Percentiles rank a stretch among this genome's conserved stretches.
phyloP scores from a whole-genome alignment of 2,113 vertebrate genomes.

The Megalops atlanticus region DNA sequence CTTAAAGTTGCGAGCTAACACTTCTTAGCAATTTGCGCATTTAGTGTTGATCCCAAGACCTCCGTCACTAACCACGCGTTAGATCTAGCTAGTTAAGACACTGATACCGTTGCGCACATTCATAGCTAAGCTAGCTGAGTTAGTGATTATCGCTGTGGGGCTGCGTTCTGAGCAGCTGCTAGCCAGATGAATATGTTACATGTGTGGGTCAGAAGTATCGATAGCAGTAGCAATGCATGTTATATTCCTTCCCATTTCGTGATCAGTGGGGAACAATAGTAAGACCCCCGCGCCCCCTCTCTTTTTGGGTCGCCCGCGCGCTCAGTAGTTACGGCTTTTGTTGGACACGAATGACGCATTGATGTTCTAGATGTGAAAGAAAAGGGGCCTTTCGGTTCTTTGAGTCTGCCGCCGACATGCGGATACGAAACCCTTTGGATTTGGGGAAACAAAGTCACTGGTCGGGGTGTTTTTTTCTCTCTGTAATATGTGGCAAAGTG shows the following conservation, averaged over 20 bases:
- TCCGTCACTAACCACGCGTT: no score
- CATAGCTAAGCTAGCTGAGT: background rate
- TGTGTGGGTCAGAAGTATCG: background rate
- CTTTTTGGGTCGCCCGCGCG: constrained; percentile 36
- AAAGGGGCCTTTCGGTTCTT: background rate
- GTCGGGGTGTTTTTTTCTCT: no score
- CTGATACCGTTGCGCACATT: background rate
- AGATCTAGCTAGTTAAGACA: no score
- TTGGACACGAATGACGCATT: constrained; percentile 42
- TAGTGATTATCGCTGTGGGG: background rate
- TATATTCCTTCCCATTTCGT: constrained; percentile 54
- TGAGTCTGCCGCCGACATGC: background rate
- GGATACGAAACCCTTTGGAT: no score
- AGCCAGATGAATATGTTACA: background rate
- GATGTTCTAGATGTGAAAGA: constrained; percentile 38
- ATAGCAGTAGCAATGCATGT: background rate
- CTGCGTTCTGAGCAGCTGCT: background rate
- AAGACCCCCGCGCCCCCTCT: constrained; percentile 47
- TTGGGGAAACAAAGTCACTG: no score
- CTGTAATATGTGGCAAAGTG: no score
- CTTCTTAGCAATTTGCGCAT: no score
- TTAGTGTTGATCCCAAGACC: no score
- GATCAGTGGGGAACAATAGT: constrained; percentile 72
- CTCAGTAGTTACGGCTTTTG: constrained; percentile 42
- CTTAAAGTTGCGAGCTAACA: no score